phyloP scores from a whole-genome alignment of 1,140 invertebrate species.

The Hydropsyche tenuis region DNA sequence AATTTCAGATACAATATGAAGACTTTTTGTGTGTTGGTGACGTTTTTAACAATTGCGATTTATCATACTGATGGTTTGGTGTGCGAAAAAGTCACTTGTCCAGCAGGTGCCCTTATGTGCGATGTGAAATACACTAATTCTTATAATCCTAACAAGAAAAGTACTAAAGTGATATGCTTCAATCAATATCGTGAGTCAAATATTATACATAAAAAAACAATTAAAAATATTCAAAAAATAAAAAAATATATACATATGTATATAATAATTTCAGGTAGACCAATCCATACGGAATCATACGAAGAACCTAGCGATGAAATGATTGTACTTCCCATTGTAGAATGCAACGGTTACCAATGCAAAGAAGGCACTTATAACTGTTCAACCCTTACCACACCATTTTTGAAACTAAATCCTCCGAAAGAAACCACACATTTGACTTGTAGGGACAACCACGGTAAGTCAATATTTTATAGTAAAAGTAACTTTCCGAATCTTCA shows the following conservation, averaged over 20 bases:
- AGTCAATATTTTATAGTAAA: neutral
- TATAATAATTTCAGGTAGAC: constrained; percentile 1
- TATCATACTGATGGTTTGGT: neutral
- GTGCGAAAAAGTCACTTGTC: constrained; percentile 46
- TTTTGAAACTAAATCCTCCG: constrained; percentile 35
- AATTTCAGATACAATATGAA: constrained; percentile 16
- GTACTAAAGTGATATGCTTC: constrained; percentile 46
- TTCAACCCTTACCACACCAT: constrained; percentile 44
- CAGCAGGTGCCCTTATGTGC: constrained; percentile 38
- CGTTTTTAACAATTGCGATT: neutral
- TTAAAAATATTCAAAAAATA: no score
- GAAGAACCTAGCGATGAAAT: constrained; percentile 4
- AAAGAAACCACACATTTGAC: constrained; percentile 45
- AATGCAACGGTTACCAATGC: constrained; percentile 44
- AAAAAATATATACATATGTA: neutral
- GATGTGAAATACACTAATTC: constrained; percentile 41
- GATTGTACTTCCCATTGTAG: constrained; percentile 38
- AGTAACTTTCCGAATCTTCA: neutral
- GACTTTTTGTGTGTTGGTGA: neutral
- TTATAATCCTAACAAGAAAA: constrained; percentile 42
- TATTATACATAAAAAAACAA: neutral
- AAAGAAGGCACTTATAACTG: constrained; percentile 46
- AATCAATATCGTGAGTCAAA: constrained; percentile 40
- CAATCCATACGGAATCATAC: constrained; percentile 12
- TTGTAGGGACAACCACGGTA: constrained; percentile 46